Evolutionary conservation across 2,888 invertebrate genomes (phyloP).

Genomic region (Lasioglossum morio): DNA sequence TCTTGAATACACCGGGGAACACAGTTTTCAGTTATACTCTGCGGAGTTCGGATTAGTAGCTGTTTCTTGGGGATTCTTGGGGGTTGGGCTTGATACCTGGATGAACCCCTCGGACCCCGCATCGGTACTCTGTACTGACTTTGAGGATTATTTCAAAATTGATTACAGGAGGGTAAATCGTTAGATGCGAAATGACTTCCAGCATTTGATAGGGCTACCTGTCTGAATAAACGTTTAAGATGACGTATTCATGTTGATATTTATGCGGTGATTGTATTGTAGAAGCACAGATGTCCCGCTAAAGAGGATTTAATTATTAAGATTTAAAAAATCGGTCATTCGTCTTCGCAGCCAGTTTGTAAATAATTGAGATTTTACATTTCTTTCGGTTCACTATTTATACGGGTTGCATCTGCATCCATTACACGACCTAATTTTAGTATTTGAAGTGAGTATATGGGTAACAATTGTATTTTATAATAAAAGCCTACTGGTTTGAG

Average conservation of each 20-base stretch:
- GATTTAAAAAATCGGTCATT: not conserved
- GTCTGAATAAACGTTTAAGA: not conserved
- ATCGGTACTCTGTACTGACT: too few relatives aligned
- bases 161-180: not conserved
- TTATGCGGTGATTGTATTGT: too few relatives aligned
- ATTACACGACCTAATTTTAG: not conserved
- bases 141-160: not conserved
- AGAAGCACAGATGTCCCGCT: too few relatives aligned
- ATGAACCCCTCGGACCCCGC: not conserved
- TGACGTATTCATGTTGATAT: too few relatives aligned
- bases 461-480: not conserved
- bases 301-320: not conserved
- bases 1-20: constrained; percentile 1
- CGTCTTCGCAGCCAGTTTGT: too few relatives aligned
- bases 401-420: too few relatives aligned
- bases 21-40: too few relatives aligned
- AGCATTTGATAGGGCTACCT: not conserved
- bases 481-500: not conserved
- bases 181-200: too few relatives aligned
- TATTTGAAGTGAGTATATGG: not conserved
- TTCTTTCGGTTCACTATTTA: not conserved
- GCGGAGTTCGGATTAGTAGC: not conserved
- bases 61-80: too few relatives aligned
- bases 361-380: not conserved
- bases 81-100: not conserved